phyloP scores from a whole-genome alignment of 2,888 invertebrate species.

The Temnothorax unifasciatus region DNA sequence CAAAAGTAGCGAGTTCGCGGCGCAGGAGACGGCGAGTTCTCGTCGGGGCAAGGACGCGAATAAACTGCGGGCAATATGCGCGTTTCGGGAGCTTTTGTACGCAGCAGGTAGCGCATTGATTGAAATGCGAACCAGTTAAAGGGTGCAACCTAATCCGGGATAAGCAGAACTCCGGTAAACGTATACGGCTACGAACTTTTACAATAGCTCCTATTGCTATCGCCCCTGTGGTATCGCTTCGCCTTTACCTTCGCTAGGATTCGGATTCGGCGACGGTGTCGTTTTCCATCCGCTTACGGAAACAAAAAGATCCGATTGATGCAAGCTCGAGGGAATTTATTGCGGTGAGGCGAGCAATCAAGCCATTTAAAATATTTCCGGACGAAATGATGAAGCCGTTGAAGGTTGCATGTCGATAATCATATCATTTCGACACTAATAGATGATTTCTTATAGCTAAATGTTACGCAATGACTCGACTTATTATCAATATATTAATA shows the following conservation, averaged over 20 bases:
- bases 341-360: constrained; percentile 35
- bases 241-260: constrained; percentile 47
- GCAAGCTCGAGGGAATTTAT: constrained; percentile 48
- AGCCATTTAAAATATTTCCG: constrained; percentile 36
- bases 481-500: neutral
- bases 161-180: constrained; percentile 69
- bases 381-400: neutral
- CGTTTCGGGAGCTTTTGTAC: constrained; percentile 76
- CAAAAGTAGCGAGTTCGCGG: neutral
- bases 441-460: neutral
- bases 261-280: constrained; percentile 63
- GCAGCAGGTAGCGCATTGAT: constrained; percentile 81
- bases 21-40: neutral
- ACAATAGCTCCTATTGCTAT: constrained; percentile 20
- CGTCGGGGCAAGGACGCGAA: constrained; percentile 56
- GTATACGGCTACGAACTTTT: constrained; percentile 59
- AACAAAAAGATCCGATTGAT: constrained; percentile 57
- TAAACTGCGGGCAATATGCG: constrained; percentile 72
- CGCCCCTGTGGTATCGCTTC: constrained; percentile 48
- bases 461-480: neutral
- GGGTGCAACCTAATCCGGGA: constrained; percentile 84
- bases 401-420: neutral
- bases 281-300: constrained; percentile 65
- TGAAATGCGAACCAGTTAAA: constrained; percentile 84
- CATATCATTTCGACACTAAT: too few species aligned